Base-by-base conservation (phyloP, 2,113 vertebrate species). In the Brachirus orientalis region DNA sequence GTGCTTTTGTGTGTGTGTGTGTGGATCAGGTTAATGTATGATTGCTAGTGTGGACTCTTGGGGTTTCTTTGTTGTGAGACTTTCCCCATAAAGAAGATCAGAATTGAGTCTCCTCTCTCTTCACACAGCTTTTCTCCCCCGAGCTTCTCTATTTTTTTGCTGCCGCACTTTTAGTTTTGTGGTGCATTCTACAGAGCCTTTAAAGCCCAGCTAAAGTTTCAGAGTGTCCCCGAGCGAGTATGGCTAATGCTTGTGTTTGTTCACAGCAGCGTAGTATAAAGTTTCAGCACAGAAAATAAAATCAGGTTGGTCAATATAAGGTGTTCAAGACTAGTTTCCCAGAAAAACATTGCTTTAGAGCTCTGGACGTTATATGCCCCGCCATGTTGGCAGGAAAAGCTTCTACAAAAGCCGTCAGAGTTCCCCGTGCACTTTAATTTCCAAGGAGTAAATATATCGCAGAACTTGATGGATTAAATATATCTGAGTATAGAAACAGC, bases 31-130 rank as follows among this genome's bases (percentile, higher is more conserved):
- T 77, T 75, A 67, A 28, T 28, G 28, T 28, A 6, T 28, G 28
- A 28, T 28, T 28, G 28, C 28, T 66, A 82, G 33, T 60, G 44
- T 72, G 72, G 60, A n/a, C 40, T 44, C 75, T 69, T 74, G 52
- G 28, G 28, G 28, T 28, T 28, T 28, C 28, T 28, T 28, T 28
- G 28, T 69, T 72, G 67, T 51, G 50, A 77, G 65, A 73, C 45
- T 47, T 60, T 82, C 68, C 57, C 64, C 28, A 75, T 58, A 52
- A 80, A 59, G 57, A 71, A 83, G 48, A 82, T 68, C 63, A 69
- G 48, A 76, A 73, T 40, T 71, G 37, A 67, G 51, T 74, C 11
- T 45, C 60, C 18, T 75, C 59, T 71, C 44, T 19, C 43, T 56
- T 41, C 5, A 3, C 52, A 19, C 51, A 61, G 67, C 51, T 61